Conservation (phyloP, 2,113 vertebrate genomes). For the Channa argus region DNA sequence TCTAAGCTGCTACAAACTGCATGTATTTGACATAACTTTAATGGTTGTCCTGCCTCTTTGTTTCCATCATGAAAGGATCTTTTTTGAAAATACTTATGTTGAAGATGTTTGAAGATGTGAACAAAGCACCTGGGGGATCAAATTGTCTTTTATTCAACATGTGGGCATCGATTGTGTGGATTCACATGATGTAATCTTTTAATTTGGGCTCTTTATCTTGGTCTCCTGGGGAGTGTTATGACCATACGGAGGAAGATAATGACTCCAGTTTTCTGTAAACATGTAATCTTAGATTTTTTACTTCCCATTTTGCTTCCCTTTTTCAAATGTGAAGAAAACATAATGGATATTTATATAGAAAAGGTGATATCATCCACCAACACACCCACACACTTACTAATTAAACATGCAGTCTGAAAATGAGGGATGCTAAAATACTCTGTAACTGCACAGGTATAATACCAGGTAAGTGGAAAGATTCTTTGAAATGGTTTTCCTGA, state of each 20-base stretch:
- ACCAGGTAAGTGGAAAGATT: constrained; percentile 4
- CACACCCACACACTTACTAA: constrained; percentile 18
- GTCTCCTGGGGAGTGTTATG: constrained; percentile 34
- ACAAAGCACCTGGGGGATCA: constrained; percentile 9
- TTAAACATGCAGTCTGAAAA: constrained; percentile 9
- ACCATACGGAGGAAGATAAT: constrained; percentile 41
- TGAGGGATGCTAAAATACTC: constrained; percentile 7
- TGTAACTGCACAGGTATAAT: constrained; percentile 40
- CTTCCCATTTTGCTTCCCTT: neutral
- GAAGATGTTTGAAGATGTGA: constrained; percentile 8
- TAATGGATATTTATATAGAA: constrained; percentile 55
- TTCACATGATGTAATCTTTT: constrained; percentile 44
- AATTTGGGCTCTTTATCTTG: constrained; percentile 36
- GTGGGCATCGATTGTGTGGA: constrained; percentile 27
- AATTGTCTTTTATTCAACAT: constrained; percentile 14
- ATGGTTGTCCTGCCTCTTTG: neutral
- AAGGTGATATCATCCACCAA: constrained; percentile 36
- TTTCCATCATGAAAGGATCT: constrained; percentile 8
- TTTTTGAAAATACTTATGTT: constrained; percentile 8
- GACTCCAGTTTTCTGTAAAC: constrained; percentile 34
- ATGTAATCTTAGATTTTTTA: constrained; percentile 50
- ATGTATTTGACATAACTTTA: neutral
- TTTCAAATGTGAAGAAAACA: constrained; percentile 21
- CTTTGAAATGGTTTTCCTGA: constrained; percentile 33
- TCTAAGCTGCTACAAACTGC: constrained; percentile 3